Evolutionary conservation across 1,140 invertebrate species (phyloP), one percentile per base, ranked within the genome.

Genomic region (Megathymus violae): DNA sequence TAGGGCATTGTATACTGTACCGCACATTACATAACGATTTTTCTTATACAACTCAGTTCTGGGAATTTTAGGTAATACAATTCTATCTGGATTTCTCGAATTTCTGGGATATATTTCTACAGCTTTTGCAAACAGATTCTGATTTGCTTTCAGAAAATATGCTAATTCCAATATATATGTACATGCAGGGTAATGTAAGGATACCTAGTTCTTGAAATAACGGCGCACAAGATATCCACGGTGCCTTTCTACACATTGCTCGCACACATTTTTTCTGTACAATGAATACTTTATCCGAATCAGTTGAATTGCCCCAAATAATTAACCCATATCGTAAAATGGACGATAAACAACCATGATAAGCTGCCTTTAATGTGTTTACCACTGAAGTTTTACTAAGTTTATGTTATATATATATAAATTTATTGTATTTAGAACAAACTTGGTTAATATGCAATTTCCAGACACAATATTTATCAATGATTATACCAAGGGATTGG

Each of bases 11-110:
- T 36, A 51, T 4, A 36, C 31, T 11, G 13, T 52, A 16, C 15
- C 17, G 22, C 50, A 52, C 50, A 40, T 52, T 1, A n/a, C 50
- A 19, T 38, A n/a, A 52, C 36, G 40, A 19, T n/a, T 22, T 40
- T 22, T 52, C 0, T 19, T 14, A 11, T 9, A 52, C 9, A n/a
- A 17, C 4, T 4, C 17, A 4, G 50, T 52, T 40, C 34, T 40
- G 1, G 34, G 50, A 16, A 17, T 19, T 38, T 4, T 40, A 22
- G 34, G 31, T 5, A 52, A 10, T 36, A 51, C 27, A 14, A 36
- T 25, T n/a, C 31, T 11, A 3, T 36, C 6, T 15, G 27, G 31
- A 50, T 51, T 51, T 17, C 48, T 51, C 1, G 31, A 38, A 16
- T 19, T 36, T 9, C 34, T 13, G 3, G 48, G 48, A 15, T 51